Evolutionary conservation across 2,797 vertebrate genomes (phyloP).

Genomic region (Argyrosomus regius): DNA sequence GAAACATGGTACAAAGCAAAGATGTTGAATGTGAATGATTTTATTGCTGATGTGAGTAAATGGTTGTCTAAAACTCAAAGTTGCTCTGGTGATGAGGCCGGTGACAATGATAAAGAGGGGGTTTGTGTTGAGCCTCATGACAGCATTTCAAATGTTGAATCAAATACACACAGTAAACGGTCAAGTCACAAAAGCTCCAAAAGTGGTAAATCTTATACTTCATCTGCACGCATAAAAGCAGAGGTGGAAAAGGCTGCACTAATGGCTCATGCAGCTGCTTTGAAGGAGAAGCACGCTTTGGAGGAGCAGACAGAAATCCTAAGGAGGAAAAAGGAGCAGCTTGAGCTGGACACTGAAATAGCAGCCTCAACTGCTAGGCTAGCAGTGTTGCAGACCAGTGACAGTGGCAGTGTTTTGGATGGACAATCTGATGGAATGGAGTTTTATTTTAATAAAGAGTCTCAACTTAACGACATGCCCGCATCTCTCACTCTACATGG

Average conservation of each 20-base stretch:
- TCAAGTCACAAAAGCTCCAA: background rate
- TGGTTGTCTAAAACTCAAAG: background rate
- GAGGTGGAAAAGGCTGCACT: background rate
- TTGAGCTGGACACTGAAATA: background rate
- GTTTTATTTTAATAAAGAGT: background rate
- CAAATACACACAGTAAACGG: background rate
- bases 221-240: background rate
- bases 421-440: constrained; percentile 8
- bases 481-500: background rate
- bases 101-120: background rate
- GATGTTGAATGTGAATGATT: background rate
- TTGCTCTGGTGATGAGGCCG: background rate
- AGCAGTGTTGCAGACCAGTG: background rate
- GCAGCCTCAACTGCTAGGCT: background rate
- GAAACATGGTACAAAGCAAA: too few relatives aligned
- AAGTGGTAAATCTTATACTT: background rate
- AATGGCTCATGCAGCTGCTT: background rate
- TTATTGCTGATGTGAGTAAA: background rate
- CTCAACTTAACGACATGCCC: background rate
- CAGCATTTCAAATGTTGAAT: background rate
- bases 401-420: background rate
- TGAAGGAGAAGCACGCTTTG: too few relatives aligned
- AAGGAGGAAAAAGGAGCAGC: background rate
- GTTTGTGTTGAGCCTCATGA: background rate
- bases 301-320: background rate